Evolutionary conservation across 2,888 invertebrate genomes (phyloP).

Genomic region (Caenorhabditis imperialis): DNA sequence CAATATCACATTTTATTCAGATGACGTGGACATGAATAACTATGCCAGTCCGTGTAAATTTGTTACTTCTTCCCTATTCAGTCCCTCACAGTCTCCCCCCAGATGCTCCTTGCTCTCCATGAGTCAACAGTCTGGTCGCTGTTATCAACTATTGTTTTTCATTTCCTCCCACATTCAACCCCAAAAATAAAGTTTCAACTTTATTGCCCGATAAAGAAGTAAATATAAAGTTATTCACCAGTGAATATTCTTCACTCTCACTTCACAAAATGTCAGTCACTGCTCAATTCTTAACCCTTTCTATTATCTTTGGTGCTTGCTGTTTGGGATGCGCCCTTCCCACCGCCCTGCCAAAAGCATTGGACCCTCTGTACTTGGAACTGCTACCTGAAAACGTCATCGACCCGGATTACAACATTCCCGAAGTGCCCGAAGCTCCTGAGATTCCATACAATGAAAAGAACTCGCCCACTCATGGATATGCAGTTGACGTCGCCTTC

Average conservation of each 20-base stretch:
- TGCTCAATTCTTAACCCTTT: slow-evolving; percentile 13
- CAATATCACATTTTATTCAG: too few species aligned
- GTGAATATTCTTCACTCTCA: background rate
- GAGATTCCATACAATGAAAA: slow-evolving; percentile 23
- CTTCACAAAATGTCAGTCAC: too few species aligned
- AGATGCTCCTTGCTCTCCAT: slow-evolving; percentile 1
- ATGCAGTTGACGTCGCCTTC: slow-evolving; percentile 45
- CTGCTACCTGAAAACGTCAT: slow-evolving; percentile 16
- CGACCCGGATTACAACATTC: slow-evolving; percentile 40
- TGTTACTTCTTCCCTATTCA: too few species aligned
- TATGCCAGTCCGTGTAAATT: too few species aligned
- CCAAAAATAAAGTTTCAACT: slow-evolving; percentile 33
- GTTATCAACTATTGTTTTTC: slow-evolving; percentile 36
- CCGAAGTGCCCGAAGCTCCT: slow-evolving; percentile 29
- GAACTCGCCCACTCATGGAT: slow-evolving; percentile 40
- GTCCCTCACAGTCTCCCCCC: too few species aligned
- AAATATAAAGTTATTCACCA: slow-evolving; percentile 22
- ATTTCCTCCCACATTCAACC: slow-evolving; percentile 21
- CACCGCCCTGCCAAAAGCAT: too few species aligned
- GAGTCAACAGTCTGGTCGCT: slow-evolving; percentile 15
- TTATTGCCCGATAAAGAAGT: slow-evolving; percentile 21
- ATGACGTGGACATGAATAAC: too few species aligned
- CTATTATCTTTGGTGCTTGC: background rate
- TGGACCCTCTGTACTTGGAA: too few species aligned
- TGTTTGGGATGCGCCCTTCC: too few species aligned